Conservation (phyloP, 2,113 vertebrate species). For the Tylochromis polylepis region DNA sequence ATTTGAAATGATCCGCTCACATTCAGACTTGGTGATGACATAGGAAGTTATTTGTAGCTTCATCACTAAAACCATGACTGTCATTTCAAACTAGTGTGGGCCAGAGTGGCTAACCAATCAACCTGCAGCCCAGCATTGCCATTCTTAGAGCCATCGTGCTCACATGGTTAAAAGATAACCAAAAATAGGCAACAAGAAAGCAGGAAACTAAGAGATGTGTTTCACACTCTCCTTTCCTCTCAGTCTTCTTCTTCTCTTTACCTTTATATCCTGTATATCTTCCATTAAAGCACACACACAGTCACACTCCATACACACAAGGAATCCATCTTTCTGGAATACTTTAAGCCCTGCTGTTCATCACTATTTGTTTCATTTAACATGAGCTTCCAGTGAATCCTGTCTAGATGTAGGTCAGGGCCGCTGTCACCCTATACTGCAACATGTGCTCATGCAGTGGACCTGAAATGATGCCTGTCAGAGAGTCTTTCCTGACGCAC, state of each 20-base stretch:
- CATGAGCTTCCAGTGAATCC: constrained; percentile 61
- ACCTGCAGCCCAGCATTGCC: background rate
- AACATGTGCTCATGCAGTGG: background rate
- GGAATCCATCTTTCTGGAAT: constrained; percentile 24
- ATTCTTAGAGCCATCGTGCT: background rate
- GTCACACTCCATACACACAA: constrained; percentile 4
- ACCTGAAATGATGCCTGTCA: background rate
- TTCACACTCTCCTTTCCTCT: background rate
- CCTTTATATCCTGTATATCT: background rate
- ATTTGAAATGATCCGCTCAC: background rate
- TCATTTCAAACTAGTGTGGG: background rate
- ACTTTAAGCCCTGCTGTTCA: background rate
- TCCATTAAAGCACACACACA: background rate
- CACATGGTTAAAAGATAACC: background rate
- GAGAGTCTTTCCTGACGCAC: background rate
- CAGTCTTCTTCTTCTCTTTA: background rate
- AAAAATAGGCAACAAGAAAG: background rate
- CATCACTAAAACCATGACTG: background rate
- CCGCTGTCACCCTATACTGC: constrained; percentile 13
- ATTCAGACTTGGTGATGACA: background rate
- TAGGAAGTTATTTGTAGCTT: too few relatives aligned
- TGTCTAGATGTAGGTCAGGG: constrained; percentile 38
- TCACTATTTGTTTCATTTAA: constrained; percentile 47
- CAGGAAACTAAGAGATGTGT: background rate
- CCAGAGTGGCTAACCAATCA: background rate